Conservation (phyloP, 1,140 invertebrate genomes). For the Drosophila tristis region DNA sequence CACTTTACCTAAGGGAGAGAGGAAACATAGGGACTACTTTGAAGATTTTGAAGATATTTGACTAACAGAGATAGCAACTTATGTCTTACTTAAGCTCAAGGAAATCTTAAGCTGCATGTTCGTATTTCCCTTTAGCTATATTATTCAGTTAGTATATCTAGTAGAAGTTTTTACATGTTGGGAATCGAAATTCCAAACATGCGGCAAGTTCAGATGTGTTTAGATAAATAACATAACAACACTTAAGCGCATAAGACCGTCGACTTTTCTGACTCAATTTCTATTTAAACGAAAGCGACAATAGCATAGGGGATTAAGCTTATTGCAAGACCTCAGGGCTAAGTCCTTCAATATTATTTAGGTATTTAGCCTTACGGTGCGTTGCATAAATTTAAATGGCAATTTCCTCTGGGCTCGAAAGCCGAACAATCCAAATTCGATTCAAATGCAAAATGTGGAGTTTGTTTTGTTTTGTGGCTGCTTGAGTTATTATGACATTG, state of each 20-base stretch:
- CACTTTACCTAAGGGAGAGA: too few relatives aligned
- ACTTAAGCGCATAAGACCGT: slow-evolving; percentile 17
- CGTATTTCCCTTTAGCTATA: background rate
- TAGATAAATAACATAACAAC: background rate
- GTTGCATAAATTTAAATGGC: slow-evolving; percentile 66
- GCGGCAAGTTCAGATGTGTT: too few relatives aligned
- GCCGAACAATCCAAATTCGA: slow-evolving; percentile 22
- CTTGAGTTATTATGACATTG: slow-evolving; percentile 66
- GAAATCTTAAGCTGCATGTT: too few relatives aligned
- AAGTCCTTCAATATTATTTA: slow-evolving; percentile 34
- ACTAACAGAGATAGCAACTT: too few relatives aligned
- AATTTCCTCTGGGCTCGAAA: slow-evolving; percentile 49
- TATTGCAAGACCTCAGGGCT: slow-evolving; percentile 54
- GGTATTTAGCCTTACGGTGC: background rate
- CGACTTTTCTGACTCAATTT: slow-evolving; percentile 5
- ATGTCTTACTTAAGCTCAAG: too few relatives aligned
- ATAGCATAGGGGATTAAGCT: slow-evolving; percentile 55
- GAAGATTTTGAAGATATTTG: too few relatives aligned
- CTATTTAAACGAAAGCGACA: slow-evolving; percentile 32
- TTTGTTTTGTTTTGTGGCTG: slow-evolving; percentile 44
- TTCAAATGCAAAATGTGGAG: slow-evolving; percentile 27
- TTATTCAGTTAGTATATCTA: too few relatives aligned
- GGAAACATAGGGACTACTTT: too few relatives aligned
- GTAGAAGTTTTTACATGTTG: too few relatives aligned
- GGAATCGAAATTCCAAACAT: too few relatives aligned